A percentile compares a stretch with the other conserved stretches of the same genome.
phyloP scores from a whole-genome alignment of 2,888 invertebrate species.

The Acanthosoma haemorrhoidale region DNA sequence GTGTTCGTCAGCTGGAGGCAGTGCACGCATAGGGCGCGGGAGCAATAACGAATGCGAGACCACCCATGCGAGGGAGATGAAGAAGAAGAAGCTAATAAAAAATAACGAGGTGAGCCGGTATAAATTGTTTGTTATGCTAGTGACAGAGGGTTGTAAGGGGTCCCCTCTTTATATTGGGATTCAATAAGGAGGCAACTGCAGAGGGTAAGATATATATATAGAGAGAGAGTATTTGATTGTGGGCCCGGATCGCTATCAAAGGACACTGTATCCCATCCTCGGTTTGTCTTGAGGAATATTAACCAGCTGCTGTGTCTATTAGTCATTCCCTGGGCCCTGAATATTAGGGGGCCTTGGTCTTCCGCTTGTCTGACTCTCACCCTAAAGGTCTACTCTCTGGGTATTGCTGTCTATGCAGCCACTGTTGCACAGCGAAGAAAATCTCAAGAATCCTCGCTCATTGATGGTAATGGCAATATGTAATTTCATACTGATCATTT shows the following conservation, averaged over 20 bases:
- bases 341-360: neutral
- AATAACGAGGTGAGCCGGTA: slow-evolving; percentile 24
- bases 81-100: slow-evolving; percentile 30
- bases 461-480: no score
- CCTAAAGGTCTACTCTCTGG: no score
- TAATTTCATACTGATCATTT: no score
- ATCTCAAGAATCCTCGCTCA: no score
- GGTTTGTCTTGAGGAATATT: slow-evolving; percentile 21
- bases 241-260: slow-evolving; percentile 13
- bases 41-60: no score
- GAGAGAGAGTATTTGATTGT: slow-evolving; percentile 8
- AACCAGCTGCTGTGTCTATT: slow-evolving; percentile 13
- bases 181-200: neutral
- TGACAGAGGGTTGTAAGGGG: neutral
- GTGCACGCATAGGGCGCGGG: no score
- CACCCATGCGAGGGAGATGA: neutral
- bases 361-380: no score
- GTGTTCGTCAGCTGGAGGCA: no score
- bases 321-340: neutral
- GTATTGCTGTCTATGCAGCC: no score
- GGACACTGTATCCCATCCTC: neutral
- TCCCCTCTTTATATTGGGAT: neutral
- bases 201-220: neutral
- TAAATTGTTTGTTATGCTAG: slow-evolving; percentile 32
- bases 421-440: no score